Evolutionary conservation across 2,797 vertebrate genomes (phyloP).

Genomic region (Prionace glauca): DNA sequence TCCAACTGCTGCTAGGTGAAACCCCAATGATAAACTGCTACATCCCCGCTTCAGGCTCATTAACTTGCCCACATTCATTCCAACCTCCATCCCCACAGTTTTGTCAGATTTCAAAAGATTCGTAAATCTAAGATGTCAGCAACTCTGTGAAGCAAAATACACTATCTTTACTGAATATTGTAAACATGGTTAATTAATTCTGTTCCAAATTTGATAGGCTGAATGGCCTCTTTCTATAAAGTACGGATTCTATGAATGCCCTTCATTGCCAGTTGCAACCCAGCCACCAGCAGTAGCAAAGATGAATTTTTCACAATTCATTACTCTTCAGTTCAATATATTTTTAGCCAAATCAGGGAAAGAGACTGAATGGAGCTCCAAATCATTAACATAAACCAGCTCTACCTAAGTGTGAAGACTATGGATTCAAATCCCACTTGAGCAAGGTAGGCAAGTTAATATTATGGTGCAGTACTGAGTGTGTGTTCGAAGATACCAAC

Average conservation of each 20-base stretch:
- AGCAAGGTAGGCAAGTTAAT: background rate
- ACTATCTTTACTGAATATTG: background rate
- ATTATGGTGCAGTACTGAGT: background rate
- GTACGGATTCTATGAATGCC: too few relatives aligned
- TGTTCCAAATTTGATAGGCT: too few relatives aligned
- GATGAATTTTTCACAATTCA: background rate
- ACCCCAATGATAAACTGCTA: background rate
- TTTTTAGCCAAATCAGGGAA: background rate
- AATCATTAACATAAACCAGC: background rate
- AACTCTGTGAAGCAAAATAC: background rate
- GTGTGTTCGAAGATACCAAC: too few relatives aligned
- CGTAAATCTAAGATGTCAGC: background rate
- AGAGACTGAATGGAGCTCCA: background rate
- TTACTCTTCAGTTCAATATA: background rate
- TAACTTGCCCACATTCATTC: background rate
- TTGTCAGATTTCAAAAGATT: background rate
- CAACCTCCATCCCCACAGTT: background rate
- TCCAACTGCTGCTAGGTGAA: background rate
- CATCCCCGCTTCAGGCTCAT: background rate
- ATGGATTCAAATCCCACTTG: background rate
- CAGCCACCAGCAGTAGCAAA: background rate
- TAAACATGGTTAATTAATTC: background rate
- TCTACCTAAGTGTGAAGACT: background rate
- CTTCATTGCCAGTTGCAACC: too few relatives aligned
- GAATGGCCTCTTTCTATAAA: too few relatives aligned